Conservation (phyloP, 2,888 invertebrate species). For the Eledone cirrhosa region DNA sequence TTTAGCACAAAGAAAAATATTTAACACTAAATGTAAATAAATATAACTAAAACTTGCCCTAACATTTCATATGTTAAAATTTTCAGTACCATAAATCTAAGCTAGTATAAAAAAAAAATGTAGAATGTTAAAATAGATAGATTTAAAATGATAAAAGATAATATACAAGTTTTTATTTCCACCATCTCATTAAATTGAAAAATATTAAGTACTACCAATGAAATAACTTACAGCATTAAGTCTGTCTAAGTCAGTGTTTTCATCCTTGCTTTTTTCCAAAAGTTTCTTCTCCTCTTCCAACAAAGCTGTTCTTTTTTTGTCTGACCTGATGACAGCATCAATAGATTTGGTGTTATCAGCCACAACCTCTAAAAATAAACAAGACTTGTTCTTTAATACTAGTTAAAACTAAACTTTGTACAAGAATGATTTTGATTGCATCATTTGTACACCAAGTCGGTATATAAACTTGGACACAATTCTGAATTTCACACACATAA, state of each 20-base stretch:
- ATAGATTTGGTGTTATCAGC: constrained; percentile 94
- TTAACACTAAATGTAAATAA: too few relatives aligned
- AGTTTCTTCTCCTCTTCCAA: constrained; percentile 85
- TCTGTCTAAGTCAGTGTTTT: constrained; percentile 65
- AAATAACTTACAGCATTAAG: constrained; percentile 75
- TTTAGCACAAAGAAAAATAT: too few relatives aligned
- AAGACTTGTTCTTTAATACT: too few relatives aligned
- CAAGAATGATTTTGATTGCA: neutral
- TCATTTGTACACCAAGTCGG: neutral
- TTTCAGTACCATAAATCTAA: too few relatives aligned
- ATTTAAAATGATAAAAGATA: neutral
- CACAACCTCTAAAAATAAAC: constrained; percentile 80
- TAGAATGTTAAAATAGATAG: neutral
- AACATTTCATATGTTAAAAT: too few relatives aligned
- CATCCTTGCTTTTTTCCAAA: constrained; percentile 74
- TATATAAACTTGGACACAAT: neutral
- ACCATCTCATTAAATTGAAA: neutral
- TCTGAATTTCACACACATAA: neutral
- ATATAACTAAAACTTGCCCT: too few relatives aligned
- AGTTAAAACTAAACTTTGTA: neutral
- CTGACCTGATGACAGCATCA: constrained; percentile 90
- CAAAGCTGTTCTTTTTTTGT: constrained; percentile 85
- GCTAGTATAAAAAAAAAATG: too few relatives aligned
- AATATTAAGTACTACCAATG: neutral
- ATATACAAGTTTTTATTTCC: neutral